Evolutionary conservation across 2,888 invertebrate species (phyloP), one percentile per base, ranked within the genome.

Genomic region (Perizoma flavofasciatum): DNA sequence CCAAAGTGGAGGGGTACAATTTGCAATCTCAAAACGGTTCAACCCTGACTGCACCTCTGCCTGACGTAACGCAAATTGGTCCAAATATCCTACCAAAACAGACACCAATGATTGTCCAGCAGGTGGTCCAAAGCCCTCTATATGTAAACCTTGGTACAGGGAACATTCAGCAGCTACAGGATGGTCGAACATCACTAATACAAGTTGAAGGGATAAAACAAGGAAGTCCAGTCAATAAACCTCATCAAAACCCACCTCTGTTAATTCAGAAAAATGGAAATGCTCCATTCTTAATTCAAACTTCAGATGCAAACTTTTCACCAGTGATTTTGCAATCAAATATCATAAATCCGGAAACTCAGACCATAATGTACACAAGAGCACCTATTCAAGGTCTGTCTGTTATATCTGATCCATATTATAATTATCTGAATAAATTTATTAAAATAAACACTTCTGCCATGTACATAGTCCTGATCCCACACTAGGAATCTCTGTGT

Each of bases 291-390:
- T 83, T 92, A 55, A 66, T 92, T 43, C 91, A 92, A 77, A 89
- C 78, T 10, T 70, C 85, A 34, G 92, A 92, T 81, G 69, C 86
- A n/a, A 90, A 81, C 68, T 89, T 92, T 65, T 88, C 92, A 49
- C 94, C 95, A 72, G 93, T 96, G 44, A 92, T 96, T 52, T 84
- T 96, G 52, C 95, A 95, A 78, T 93, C 95, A 4, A 95, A 94
- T 83, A 83, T 94, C 59, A 86, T 94, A 8, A 93, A 91, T 74
- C 79, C 93, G 8, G 92, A 88, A 53, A 81, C 86, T 33, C 91
- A 86, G 69, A 92, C 92, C n/a, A 73, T 92, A 50, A 85, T 92
- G 88, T 92, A 92, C 60, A 89, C 92, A 4, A 89, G 78, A 78
- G 86, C 89, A 43, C 88, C 92, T 45, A 69, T 91, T 37, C 89